These are phyloP conservation scores for Clusia tigrina DNA, from an alignment of 2,888 invertebrate species.

Conservation along the genomic window DNA sequence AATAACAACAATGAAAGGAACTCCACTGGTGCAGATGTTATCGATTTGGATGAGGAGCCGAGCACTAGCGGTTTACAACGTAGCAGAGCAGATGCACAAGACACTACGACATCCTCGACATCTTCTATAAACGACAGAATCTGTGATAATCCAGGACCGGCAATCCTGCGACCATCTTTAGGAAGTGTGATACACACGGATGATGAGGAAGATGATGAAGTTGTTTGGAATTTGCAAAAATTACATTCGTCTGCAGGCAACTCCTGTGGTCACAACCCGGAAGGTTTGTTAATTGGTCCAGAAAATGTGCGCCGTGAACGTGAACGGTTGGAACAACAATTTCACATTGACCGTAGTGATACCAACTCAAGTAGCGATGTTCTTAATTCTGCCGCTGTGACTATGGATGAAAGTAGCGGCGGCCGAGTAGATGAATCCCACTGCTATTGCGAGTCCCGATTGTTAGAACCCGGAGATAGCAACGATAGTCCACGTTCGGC, in stretches of 20 bases:
- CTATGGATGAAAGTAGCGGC: too few species aligned
- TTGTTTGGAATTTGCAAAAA: slow-evolving; percentile 32
- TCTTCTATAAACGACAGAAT: not conserved
- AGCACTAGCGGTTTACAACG: slow-evolving; percentile 52
- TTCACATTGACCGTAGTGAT: slow-evolving; percentile 31
- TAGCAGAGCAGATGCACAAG: not conserved
- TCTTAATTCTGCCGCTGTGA: slow-evolving; percentile 30
- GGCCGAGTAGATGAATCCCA: too few species aligned
- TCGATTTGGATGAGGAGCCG: slow-evolving; percentile 47
- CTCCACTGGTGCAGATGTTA: slow-evolving; percentile 18
- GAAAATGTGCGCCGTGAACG: slow-evolving; percentile 20
- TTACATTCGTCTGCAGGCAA: not conserved
- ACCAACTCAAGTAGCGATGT: slow-evolving; percentile 19
- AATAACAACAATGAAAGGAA: slow-evolving; percentile 9
- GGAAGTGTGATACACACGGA: slow-evolving; percentile 11
- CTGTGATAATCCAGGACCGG: not conserved
- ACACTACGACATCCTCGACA: not conserved
- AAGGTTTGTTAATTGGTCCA: too few species aligned
- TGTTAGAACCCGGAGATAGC: too few species aligned
- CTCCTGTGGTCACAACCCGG: not conserved
- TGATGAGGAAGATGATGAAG: slow-evolving; percentile 30
- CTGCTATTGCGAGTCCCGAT: not conserved
- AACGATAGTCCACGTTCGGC: slow-evolving; percentile 8
- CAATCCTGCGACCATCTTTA: too few species aligned
- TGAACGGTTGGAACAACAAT: slow-evolving; percentile 33